Base-by-base conservation (phyloP, 2,888 invertebrate genomes). In the Netelia virgata region DNA sequence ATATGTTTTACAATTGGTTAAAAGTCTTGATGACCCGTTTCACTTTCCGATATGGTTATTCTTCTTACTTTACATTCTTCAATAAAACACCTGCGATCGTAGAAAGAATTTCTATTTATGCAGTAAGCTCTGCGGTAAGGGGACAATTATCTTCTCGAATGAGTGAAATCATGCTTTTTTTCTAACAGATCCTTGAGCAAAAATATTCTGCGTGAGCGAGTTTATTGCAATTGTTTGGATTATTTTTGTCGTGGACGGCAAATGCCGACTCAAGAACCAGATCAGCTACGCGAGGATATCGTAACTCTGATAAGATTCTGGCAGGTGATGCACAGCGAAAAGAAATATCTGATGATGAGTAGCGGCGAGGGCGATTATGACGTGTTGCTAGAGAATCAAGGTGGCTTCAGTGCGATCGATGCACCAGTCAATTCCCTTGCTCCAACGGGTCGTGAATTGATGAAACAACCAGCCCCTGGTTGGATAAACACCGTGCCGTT, bases 161-260 rank as follows among this genome's bases (percentile, higher is more conserved):
- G 57, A 43, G 57, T 68, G 18, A 23, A 36, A 36, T 5, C 5
- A 6, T 61, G 36, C 43, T 82, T 73, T 73, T 63, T 43, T 57
- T 76, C 75, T 94, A 95, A 6, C 93, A 91, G 97, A 83, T 97
- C 98, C 0, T 93, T 98, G 41, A 97, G 97, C 0, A 97, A 99
- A 89, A 98, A 98, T 92, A 97, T 99, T 1, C 95, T 99, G 0
- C 95, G 99, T 0, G 99, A 99, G 94, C 95, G 99, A 1, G 97
- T 99, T 59, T 99, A 99, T 94, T 97, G 97, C 86, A 97, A 97
- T 50, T 98, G 99, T 77, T 94, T 99, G 75, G 99, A 99, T 93
- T 99, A 99, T 94, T 99, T 98, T 94, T 98, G 98, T 90, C 96
- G 97, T 1, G 97, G 97, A 0, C 96, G 97, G n/a, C 97, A 97